Base-by-base conservation (phyloP, 2,888 invertebrate genomes). In the Blastobasis adustella region DNA sequence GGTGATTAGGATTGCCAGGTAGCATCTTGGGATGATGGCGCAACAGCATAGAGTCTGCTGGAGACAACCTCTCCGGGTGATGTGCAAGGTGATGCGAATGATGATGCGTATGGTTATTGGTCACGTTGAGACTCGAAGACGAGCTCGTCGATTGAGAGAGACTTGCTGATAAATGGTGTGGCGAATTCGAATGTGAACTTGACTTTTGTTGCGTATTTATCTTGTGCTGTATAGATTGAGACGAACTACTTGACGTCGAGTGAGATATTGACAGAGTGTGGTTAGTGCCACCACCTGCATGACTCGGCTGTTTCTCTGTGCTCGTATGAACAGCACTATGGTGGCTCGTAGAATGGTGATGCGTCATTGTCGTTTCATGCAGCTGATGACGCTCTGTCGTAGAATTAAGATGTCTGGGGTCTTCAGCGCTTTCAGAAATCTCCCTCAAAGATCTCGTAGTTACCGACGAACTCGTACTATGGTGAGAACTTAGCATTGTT, bases 381-480 rank as follows among this genome's bases (percentile, higher is more conserved):
- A 91, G 85, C 64, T 90, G 90, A 72, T 92, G 92, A 54, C 91
- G 80, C 63, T 92, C 92, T 37, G 88, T 82, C 5, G 89, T 81
- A 9, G 88, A 69, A 58, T 82, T 89, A 23, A 81, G 80, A 69
- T 88, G 73, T 68, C 89, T 75, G 39, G 83, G 80, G 61, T 89
- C 89, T 54, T 89, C 89, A 10, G 77, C 66, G 55, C 85, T 87
- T 66, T 90, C 90, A 23, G 90, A 86, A 57, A 91, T 90, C 71
- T 91, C 93, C 65, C 93, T 85, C 44, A 90, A 67, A 44, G 90
- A 90, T 62, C 94, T 89, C 6, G 93, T 92, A 10, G 93, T 93
- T n/a, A 93, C 91, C 10, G 92, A 93, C 55, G 92, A 92, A 62
- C 92, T 93, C 9, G 92, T 92, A 63, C 92, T 93, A 64, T 92